Evolutionary conservation across 1,140 invertebrate species (phyloP).

Genomic region (Dendroctonus valens): DNA sequence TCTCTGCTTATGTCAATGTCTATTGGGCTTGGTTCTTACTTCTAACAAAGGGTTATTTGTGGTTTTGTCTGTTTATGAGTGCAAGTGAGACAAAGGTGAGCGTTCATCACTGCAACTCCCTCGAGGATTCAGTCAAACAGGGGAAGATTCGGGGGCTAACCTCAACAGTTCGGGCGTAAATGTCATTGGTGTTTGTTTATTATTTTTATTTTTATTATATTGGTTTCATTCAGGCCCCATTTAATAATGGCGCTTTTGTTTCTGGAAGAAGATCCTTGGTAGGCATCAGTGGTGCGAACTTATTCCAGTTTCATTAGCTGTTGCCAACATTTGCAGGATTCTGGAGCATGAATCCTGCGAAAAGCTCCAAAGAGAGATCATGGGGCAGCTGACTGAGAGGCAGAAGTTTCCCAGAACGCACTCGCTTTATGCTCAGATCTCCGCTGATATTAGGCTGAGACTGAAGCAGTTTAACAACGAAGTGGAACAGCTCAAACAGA

Average conservation of each 20-base stretch:
- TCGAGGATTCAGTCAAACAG: no score
- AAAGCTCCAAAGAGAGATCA: constrained; percentile 61
- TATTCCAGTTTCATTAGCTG: constrained; percentile 1
- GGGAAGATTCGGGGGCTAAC: no score
- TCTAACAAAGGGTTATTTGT: no score
- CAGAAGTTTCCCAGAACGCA: constrained; percentile 55
- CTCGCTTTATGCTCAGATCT: constrained; percentile 57
- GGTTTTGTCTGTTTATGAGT: no score
- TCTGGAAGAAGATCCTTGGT: constrained; percentile 48
- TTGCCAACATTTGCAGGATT: constrained; percentile 53
- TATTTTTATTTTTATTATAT: no score
- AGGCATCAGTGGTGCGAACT: constrained; percentile 14
- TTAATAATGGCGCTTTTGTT: constrained; percentile 44
- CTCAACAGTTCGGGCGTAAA: no score
- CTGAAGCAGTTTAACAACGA: constrained; percentile 63
- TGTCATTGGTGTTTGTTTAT: no score
- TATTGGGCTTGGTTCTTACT: no score
- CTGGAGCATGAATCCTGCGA: constrained; percentile 66
- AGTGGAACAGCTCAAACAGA: constrained; percentile 59
- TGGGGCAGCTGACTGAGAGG: constrained; percentile 59
- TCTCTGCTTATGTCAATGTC: no score
- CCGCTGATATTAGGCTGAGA: constrained; percentile 58
- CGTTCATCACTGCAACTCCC: no score
- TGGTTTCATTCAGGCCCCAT: no score
- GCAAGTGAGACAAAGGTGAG: no score